Percentiles rank a stretch among this genome's conserved stretches.
These are phyloP conservation scores for Bostrychus sinensis DNA, from an alignment of 2,113 vertebrate species.

Conservation along the genomic window DNA sequence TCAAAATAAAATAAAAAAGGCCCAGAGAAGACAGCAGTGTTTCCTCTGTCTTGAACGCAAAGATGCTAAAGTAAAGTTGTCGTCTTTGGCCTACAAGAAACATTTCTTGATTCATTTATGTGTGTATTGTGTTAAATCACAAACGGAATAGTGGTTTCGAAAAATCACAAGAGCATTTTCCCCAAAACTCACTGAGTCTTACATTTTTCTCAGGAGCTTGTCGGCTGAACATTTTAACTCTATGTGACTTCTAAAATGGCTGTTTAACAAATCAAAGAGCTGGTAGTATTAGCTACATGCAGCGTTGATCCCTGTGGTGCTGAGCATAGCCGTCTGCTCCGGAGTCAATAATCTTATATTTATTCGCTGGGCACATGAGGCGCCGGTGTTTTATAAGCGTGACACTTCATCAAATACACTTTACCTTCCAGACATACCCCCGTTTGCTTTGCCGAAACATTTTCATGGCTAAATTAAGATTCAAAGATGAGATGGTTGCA, in stretches of 20 bases:
- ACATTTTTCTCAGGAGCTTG: not conserved
- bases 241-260: conserved; percentile 18
- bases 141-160: too few species aligned
- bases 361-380: conserved; percentile 29
- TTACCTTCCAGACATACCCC: conserved; percentile 39
- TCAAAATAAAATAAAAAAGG: too few species aligned
- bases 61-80: too few species aligned
- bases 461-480: conserved; percentile 48
- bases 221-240: conserved; percentile 23
- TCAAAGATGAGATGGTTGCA: conserved; percentile 36
- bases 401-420: conserved; percentile 47
- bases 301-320: conserved; percentile 36
- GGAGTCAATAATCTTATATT: conserved; percentile 57
- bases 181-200: not conserved
- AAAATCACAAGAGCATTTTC: too few species aligned
- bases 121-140: too few species aligned
- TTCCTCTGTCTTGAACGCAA: too few species aligned
- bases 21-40: too few species aligned
- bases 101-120: too few species aligned
- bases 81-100: too few species aligned
- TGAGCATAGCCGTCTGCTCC: conserved; percentile 47
- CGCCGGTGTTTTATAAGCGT: conserved; percentile 28
- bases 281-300: conserved; percentile 29
- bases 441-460: conserved; percentile 27
- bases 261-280: conserved; percentile 31